phyloP scores from a whole-genome alignment of 2,888 invertebrate species.

The Zele albiditarsus region DNA sequence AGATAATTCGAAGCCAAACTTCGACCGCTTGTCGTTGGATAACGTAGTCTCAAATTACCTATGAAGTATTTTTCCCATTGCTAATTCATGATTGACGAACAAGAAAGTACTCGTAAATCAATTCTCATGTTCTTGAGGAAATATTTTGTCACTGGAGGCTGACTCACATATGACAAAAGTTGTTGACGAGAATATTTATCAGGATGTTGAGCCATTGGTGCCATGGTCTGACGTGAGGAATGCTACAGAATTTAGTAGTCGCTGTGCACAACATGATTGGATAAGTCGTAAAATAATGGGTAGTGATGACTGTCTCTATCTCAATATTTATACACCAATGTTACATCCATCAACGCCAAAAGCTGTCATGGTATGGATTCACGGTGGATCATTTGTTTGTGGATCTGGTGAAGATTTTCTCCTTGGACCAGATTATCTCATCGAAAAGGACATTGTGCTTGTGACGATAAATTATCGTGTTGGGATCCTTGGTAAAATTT shows the following conservation, averaged over 20 bases:
- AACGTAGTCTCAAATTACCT: too few relatives aligned
- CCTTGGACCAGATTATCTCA: conserved; percentile 63
- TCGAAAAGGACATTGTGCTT: conserved; percentile 60
- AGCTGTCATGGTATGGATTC: conserved; percentile 65
- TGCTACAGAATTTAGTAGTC: conserved; percentile 54
- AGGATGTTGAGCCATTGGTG: conserved; percentile 62
- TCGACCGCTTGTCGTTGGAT: too few relatives aligned
- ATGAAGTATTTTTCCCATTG: too few relatives aligned
- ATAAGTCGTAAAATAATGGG: conserved; percentile 44
- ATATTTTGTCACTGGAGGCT: too few relatives aligned
- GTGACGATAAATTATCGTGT: conserved; percentile 67
- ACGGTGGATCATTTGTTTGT: conserved; percentile 59
- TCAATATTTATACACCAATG: conserved; percentile 59
- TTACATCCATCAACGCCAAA: conserved; percentile 17
- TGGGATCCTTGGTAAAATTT: conserved; percentile 58
- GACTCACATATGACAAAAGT: not conserved
- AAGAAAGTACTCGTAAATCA: too few relatives aligned
- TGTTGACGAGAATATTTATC: conserved; percentile 8
- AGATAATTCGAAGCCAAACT: too few relatives aligned
- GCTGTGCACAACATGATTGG: conserved; percentile 50
- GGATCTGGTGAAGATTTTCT: conserved; percentile 56
- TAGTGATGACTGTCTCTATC: conserved; percentile 64
- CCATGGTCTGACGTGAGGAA: conserved; percentile 60
- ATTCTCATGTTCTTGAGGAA: too few relatives aligned
- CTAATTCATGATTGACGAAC: too few relatives aligned